Evolutionary conservation across 2,888 invertebrate genomes (phyloP).

Genomic region (Aricia artaxerxes): DNA sequence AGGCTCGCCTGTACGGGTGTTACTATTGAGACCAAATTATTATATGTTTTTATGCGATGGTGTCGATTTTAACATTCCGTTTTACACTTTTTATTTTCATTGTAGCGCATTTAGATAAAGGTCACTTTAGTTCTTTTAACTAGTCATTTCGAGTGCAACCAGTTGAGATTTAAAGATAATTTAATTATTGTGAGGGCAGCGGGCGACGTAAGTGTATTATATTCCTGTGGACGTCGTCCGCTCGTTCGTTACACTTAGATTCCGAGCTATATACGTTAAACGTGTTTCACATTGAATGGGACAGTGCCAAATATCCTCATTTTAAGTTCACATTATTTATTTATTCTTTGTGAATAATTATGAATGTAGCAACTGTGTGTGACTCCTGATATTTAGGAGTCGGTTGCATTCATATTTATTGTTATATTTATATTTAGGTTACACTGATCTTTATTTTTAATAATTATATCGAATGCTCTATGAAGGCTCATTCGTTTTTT

Average conservation of each 20-base stretch:
- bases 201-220: constrained; percentile 67
- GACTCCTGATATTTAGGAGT: constrained; percentile 81
- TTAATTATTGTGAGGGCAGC: constrained; percentile 54
- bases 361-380: constrained; percentile 79
- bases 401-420: constrained; percentile 79
- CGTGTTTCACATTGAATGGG: constrained; percentile 57
- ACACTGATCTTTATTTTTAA: constrained; percentile 69
- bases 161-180: constrained; percentile 73
- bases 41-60: constrained; percentile 78
- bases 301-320: constrained; percentile 80
- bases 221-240: constrained; percentile 57
- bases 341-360: constrained; percentile 66
- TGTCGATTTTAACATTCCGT: constrained; percentile 80
- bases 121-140: constrained; percentile 77
- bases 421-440: constrained; percentile 75
- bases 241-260: constrained; percentile 46
- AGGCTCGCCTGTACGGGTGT: constrained; percentile 68
- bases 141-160: constrained; percentile 81
- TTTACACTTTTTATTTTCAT: constrained; percentile 56
- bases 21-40: constrained; percentile 79
- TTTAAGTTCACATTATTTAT: constrained; percentile 67
- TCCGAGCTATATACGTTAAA: constrained; percentile 45
- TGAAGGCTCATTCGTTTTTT: constrained; percentile 75
- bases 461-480: constrained; percentile 58
- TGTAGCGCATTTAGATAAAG: constrained; percentile 70